Evolutionary conservation across 2,113 vertebrate genomes (phyloP).

Genomic region (Spilogale gracilis): DNA sequence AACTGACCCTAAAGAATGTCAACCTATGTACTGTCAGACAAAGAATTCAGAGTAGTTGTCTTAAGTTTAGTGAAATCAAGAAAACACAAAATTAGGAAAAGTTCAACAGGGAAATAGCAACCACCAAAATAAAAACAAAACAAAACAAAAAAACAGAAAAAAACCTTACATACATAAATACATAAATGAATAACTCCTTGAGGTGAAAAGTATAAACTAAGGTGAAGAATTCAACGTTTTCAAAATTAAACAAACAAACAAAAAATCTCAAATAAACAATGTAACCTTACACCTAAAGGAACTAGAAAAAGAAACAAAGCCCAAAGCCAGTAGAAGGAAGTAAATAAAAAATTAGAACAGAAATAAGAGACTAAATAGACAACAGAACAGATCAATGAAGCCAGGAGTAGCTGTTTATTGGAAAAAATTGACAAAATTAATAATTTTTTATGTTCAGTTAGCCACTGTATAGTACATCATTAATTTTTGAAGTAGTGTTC

Average conservation of each 20-base stretch:
- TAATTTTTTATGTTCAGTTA: background rate
- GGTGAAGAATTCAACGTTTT: background rate
- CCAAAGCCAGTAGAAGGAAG: background rate
- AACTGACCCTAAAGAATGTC: background rate
- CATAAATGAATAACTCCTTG: background rate
- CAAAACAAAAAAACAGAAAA: no score
- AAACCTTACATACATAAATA: background rate
- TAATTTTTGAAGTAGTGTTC: no score
- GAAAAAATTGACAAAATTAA: background rate
- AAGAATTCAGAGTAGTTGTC: background rate
- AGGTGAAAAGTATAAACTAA: background rate
- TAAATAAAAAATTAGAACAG: background rate
- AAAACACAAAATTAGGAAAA: background rate
- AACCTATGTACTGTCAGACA: background rate
- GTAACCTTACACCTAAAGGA: background rate
- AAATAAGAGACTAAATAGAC: background rate
- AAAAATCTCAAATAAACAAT: background rate
- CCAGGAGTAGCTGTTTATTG: background rate
- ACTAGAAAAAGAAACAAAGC: background rate
- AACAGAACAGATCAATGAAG: background rate
- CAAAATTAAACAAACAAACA: background rate
- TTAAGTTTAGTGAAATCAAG: background rate
- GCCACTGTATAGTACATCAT: no score
- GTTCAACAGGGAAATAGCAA: background rate
- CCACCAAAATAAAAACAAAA: background rate